These are phyloP conservation scores for Eleutherodactylus coqui DNA, from an alignment of 2,797 vertebrate genomes.

Conservation along the genomic window DNA sequence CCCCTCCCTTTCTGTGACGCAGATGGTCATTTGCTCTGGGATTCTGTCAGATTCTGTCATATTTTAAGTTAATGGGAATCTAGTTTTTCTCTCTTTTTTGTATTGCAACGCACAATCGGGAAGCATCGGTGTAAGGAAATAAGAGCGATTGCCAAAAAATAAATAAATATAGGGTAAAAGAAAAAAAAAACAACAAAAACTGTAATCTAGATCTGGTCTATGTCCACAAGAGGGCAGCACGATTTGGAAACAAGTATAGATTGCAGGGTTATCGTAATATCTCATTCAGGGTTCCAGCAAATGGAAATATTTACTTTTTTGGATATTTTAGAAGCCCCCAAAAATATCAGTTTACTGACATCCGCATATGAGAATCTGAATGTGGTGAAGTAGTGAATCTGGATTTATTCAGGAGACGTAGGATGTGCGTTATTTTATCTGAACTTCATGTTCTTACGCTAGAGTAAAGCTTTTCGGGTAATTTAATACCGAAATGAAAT, in stretches of 20 bases:
- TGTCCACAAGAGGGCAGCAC: slow-evolving; percentile 26
- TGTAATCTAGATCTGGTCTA: not conserved
- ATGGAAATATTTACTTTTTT: not conserved
- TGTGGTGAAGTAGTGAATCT: no score
- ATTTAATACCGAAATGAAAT: no score
- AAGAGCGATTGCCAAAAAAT: not conserved
- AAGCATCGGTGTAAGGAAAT: no score
- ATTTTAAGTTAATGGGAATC: not conserved
- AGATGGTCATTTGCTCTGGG: not conserved
- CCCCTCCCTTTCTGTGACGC: not conserved
- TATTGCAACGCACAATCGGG: no score
- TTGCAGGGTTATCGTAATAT: not conserved
- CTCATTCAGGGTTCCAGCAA: no score
- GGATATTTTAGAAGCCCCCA: no score
- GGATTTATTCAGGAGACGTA: no score
- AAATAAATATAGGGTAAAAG: not conserved
- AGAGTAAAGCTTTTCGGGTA: no score
- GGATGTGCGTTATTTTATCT: not conserved
- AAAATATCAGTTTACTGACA: no score
- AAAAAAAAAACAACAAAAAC: not conserved
- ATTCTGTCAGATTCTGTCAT: no score
- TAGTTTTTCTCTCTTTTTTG: not conserved
- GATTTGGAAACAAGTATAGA: not conserved
- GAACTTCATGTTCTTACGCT: not conserved
- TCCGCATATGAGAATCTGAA: no score